phyloP scores from a whole-genome alignment of 1,140 invertebrate species.

The Dendrolimus punctatus region DNA sequence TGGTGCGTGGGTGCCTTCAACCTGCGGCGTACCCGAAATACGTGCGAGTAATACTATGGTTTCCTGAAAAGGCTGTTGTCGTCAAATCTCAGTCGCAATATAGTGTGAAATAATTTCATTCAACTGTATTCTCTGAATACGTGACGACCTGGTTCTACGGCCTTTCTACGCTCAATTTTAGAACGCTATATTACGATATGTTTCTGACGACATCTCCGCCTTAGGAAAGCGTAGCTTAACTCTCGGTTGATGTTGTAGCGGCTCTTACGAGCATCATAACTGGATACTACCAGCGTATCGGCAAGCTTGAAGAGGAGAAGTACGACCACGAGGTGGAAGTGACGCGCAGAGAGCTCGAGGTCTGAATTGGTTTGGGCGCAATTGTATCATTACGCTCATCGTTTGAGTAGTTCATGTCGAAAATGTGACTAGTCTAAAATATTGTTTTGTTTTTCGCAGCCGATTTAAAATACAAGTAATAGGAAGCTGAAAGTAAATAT shows the following conservation, averaged over 20 bases:
- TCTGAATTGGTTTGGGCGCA: slow-evolving; percentile 72
- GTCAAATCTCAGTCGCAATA: no score
- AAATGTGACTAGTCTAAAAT: slow-evolving; percentile 63
- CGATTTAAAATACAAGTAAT: slow-evolving; percentile 47
- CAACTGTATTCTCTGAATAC: no score
- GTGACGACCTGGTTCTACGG: no score
- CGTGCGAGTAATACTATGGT: neutral
- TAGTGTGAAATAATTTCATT: no score
- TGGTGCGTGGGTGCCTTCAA: slow-evolving; percentile 24
- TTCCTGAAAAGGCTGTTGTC: no score
- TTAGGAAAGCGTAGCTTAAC: slow-evolving; percentile 42
- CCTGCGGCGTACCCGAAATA: slow-evolving; percentile 13
- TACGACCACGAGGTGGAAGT: slow-evolving; percentile 98
- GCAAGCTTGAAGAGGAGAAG: slow-evolving; percentile 92
- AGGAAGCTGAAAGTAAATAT: slow-evolving; percentile 50
- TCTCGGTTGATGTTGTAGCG: slow-evolving; percentile 76
- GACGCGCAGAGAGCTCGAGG: slow-evolving; percentile 92
- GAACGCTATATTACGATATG: no score
- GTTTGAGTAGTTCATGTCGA: slow-evolving; percentile 64
- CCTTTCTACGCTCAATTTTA: no score
- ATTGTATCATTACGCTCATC: slow-evolving; percentile 52
- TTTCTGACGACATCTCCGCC: neutral
- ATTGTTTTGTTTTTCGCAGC: slow-evolving; percentile 63
- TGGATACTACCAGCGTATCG: slow-evolving; percentile 90
- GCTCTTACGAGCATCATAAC: slow-evolving; percentile 88